Evolutionary conservation across 2,888 invertebrate species (phyloP).

Genomic region (Leptarthrus brevirostris): DNA sequence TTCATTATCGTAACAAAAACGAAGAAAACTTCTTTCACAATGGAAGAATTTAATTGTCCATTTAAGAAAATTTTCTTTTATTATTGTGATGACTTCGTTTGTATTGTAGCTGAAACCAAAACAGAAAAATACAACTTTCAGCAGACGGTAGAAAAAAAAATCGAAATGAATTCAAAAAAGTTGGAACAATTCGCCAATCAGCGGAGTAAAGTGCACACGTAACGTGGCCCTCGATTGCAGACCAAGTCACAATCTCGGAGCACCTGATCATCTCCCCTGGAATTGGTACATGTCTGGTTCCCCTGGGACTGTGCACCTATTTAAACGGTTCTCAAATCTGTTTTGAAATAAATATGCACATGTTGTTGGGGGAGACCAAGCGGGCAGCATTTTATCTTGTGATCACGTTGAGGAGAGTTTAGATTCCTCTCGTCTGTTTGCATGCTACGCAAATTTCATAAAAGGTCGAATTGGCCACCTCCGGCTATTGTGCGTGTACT

Average conservation of each 20-base stretch:
- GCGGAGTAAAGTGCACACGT: not conserved
- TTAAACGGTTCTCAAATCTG: too few relatives aligned
- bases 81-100: conserved; percentile 18
- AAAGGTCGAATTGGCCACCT: not conserved
- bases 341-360: too few relatives aligned
- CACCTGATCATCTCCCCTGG: too few relatives aligned
- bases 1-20: not conserved
- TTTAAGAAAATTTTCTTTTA: conserved; percentile 41
- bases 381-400: too few relatives aligned
- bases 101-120: not conserved
- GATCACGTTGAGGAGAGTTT: too few relatives aligned
- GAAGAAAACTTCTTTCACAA: conserved; percentile 20
- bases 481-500: not conserved
- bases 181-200: not conserved
- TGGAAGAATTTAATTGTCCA: conserved; percentile 36
- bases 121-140: conserved; percentile 15
- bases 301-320: too few relatives aligned
- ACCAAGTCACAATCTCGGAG: too few relatives aligned
- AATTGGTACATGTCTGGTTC: too few relatives aligned
- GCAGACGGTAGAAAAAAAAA: not conserved
- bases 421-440: not conserved
- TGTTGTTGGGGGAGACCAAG: too few relatives aligned
- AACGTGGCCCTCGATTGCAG: too few relatives aligned
- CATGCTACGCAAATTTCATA: not conserved
- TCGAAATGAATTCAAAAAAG: not conserved